These are phyloP conservation scores for Jordanella pulchra DNA, from an alignment of 2,797 vertebrate species.

Conservation along the genomic window DNA sequence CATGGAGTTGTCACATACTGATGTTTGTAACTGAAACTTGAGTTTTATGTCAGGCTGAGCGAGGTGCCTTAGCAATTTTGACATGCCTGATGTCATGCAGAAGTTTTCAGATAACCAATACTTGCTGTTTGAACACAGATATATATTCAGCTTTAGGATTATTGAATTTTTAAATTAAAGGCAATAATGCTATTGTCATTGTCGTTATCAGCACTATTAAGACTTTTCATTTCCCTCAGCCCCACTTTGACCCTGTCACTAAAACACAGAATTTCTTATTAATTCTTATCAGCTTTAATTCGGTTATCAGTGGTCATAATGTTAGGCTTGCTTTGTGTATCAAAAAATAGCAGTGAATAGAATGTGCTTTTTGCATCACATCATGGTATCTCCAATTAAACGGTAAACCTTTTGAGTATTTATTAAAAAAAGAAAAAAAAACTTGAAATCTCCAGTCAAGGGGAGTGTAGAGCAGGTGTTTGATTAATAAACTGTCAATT, in stretches of 20 bases:
- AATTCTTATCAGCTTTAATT: not conserved
- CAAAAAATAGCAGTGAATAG: not conserved
- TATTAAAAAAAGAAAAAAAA: conserved; percentile 1
- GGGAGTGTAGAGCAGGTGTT: not conserved
- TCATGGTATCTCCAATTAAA: no score
- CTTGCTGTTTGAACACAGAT: not conserved
- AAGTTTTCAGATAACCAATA: conserved; percentile 10
- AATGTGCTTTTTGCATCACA: not conserved
- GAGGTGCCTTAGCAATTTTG: conserved; percentile 21
- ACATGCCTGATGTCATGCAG: conserved; percentile 7
- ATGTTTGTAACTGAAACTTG: conserved; percentile 16
- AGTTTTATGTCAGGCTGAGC: conserved; percentile 5
- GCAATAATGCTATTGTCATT: not conserved
- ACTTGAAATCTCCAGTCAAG: conserved; percentile 3
- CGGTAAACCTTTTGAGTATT: not conserved
- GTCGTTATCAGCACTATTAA: no score
- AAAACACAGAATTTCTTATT: no score
- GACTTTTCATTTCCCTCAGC: no score
- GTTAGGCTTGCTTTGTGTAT: no score
- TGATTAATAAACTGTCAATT: not conserved
- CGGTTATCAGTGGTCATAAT: no score
- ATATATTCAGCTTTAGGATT: not conserved
- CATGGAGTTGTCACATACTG: conserved; percentile 17
- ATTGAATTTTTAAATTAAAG: not conserved
- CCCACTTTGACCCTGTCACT: no score